A percentile compares a stretch with the other conserved stretches of the same genome.
Evolutionary conservation across 1,140 invertebrate genomes (phyloP).

Genomic region (Drosophila aff.): DNA sequence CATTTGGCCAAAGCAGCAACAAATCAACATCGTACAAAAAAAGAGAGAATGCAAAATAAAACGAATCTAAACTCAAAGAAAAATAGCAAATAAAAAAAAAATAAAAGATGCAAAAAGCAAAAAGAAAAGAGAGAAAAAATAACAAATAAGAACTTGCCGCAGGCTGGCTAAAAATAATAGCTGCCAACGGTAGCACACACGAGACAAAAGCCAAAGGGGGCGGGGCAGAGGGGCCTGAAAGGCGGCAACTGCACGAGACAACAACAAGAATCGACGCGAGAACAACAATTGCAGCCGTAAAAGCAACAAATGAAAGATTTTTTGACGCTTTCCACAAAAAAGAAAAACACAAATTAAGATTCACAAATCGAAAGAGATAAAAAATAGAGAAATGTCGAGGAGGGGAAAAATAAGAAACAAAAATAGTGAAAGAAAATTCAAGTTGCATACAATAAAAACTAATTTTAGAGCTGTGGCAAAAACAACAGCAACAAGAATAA

Average conservation of each 20-base stretch:
- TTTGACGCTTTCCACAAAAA: constrained; percentile 65
- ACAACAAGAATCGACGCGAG: constrained; percentile 17
- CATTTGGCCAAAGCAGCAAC: constrained; percentile 52
- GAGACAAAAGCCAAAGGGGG: constrained; percentile 38
- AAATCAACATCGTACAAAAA: constrained; percentile 38
- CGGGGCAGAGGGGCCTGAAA: constrained; percentile 3
- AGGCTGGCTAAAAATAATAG: constrained; percentile 75
- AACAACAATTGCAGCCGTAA: constrained; percentile 15
- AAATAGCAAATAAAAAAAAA: constrained; percentile 44
- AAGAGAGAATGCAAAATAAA: constrained; percentile 1
- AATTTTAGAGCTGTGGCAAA: constrained; percentile 70
- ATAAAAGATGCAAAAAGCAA: constrained; percentile 57
- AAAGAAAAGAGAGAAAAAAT: constrained; percentile 34
- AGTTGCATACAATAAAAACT: constrained; percentile 80
- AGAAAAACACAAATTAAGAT: constrained; percentile 63
- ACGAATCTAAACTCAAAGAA: constrained; percentile 27
- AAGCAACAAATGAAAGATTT: constrained; percentile 54
- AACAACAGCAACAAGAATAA: constrained; percentile 42
- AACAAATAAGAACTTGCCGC: constrained; percentile 67
- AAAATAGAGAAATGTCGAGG: constrained; percentile 9
- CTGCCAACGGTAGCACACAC: constrained; percentile 63
- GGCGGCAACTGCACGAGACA: constrained; percentile 60
- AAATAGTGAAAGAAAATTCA: constrained; percentile 51
- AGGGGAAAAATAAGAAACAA: constrained; percentile 33
- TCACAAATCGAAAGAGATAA: constrained; percentile 70